Evolutionary conservation across 1,140 invertebrate species (phyloP).

Genomic region (Ladona fulva): DNA sequence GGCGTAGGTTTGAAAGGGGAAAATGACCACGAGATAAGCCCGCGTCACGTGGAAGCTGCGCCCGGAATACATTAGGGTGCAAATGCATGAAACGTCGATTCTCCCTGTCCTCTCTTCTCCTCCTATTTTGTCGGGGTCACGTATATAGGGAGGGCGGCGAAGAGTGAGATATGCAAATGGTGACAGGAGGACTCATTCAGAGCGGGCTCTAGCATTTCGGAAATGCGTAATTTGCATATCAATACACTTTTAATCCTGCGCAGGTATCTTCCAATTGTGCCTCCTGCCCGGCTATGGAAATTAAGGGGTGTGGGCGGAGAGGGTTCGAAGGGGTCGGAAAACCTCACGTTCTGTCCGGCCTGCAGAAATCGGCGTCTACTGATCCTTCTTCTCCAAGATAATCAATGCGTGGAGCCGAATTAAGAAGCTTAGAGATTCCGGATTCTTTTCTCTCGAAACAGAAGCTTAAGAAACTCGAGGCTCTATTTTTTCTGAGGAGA

Average conservation of each 20-base stretch:
- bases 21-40: neutral
- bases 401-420: neutral
- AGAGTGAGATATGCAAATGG: conserved; percentile 5
- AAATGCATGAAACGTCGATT: conserved; percentile 3
- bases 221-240: conserved; percentile 6
- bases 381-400: neutral
- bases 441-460: too few species aligned
- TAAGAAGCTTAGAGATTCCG: neutral
- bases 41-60: neutral
- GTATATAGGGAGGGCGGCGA: neutral
- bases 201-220: neutral
- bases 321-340: neutral
- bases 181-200: neutral
- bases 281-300: neutral
- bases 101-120: neutral
- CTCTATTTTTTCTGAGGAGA: neutral
- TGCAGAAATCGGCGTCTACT: neutral
- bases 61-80: neutral
- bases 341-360: neutral
- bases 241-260: conserved; percentile 1
- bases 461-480: neutral
- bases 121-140: neutral
- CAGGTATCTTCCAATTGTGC: conserved; percentile 4
- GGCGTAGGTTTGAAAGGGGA: neutral
- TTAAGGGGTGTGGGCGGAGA: neutral